Evolutionary conservation across 2,888 invertebrate species (phyloP).

Genomic region (Diplazon laetatorius): DNA sequence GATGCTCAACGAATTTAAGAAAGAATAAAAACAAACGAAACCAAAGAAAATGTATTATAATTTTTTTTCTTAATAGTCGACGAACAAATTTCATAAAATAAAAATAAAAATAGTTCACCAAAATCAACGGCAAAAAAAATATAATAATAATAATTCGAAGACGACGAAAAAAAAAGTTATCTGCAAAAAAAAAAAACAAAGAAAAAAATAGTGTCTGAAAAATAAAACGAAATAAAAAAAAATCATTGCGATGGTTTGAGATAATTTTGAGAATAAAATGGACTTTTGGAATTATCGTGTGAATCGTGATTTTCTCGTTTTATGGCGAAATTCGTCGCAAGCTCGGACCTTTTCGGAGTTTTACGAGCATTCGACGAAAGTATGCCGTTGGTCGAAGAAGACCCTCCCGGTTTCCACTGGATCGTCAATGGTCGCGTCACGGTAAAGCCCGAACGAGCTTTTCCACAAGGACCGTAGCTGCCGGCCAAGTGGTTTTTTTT

Average conservation of each 20-base stretch:
- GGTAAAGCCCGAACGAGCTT: neutral
- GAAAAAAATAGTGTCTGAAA: too few relatives aligned
- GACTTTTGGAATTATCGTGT: neutral
- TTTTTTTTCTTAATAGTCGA: too few relatives aligned
- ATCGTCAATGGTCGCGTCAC: constrained; percentile 13
- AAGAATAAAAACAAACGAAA: too few relatives aligned
- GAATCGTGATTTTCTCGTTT: neutral
- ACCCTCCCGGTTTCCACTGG: neutral
- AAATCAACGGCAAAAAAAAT: too few relatives aligned
- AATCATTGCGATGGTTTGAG: neutral
- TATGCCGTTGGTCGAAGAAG: neutral
- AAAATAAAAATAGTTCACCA: too few relatives aligned
- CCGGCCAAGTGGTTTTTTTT: constrained; percentile 38
- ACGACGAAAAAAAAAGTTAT: too few relatives aligned
- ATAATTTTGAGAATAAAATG: neutral
- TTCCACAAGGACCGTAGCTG: neutral
- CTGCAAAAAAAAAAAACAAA: neutral
- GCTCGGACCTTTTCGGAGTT: too few relatives aligned
- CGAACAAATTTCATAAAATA: too few relatives aligned
- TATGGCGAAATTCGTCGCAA: neutral
- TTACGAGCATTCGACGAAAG: neutral
- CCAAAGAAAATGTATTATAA: too few relatives aligned
- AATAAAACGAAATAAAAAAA: neutral
- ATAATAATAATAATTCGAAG: too few relatives aligned
- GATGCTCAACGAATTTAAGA: too few relatives aligned